Percentiles rank a stretch among this genome's conserved stretches.
phyloP scores from a whole-genome alignment of 2,888 invertebrate species.

The Listrodromus nycthemerus region DNA sequence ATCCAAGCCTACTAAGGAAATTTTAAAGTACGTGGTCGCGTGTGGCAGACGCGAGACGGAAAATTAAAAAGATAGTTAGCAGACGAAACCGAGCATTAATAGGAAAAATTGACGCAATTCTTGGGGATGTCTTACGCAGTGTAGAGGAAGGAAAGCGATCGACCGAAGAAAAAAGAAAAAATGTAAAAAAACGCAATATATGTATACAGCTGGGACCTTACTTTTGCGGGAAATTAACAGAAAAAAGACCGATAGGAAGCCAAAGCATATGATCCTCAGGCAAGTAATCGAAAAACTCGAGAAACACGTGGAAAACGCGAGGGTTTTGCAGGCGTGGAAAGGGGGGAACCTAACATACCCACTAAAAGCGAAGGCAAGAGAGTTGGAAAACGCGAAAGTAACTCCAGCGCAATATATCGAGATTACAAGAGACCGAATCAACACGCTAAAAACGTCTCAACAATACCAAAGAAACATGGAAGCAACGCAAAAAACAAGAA shows the following conservation, averaged over 20 bases:
- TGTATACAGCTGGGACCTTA: slow-evolving; percentile 5
- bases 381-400: not conserved
- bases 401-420: slow-evolving; percentile 27
- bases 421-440: not conserved
- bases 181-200: slow-evolving; percentile 36
- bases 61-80: not conserved
- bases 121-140: not conserved
- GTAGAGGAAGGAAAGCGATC: not conserved
- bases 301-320: slow-evolving; percentile 1
- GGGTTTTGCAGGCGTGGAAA: slow-evolving; percentile 3
- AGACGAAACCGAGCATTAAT: not conserved
- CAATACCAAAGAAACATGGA: not conserved
- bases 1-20: no score
- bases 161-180: not conserved
- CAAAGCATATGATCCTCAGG: slow-evolving; percentile 11
- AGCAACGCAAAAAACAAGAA: not conserved
- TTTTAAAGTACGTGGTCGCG: slow-evolving; percentile 32
- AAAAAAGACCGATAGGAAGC: not conserved
- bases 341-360: not conserved
- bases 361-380: slow-evolving; percentile 23
- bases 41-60: slow-evolving; percentile 32
- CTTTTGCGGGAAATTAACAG: not conserved
- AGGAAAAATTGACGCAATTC: not conserved
- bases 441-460: not conserved
- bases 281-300: slow-evolving; percentile 20